Evolutionary conservation across 2,113 vertebrate genomes (phyloP).

Genomic region (Dicentrarchus labrax): DNA sequence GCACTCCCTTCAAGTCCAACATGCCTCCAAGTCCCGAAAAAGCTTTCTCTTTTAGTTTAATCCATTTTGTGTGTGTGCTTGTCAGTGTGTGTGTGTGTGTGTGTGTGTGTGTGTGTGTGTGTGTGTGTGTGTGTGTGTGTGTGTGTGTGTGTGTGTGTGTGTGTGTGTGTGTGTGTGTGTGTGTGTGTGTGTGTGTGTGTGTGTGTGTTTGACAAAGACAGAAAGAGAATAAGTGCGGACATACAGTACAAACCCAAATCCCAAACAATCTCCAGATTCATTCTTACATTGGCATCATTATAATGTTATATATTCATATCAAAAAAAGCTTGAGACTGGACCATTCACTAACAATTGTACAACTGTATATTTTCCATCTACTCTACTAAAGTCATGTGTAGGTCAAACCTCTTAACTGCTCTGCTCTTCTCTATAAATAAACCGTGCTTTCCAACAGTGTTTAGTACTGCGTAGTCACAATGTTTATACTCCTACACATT

Average conservation of each 20-base stretch:
- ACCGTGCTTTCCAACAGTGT: constrained; percentile 30
- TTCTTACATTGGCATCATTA: neutral
- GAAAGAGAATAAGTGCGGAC: neutral
- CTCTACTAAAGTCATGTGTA: constrained; percentile 23
- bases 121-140: neutral
- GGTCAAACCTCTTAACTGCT: constrained; percentile 41
- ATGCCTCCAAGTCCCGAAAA: constrained; percentile 51
- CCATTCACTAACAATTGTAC: constrained; percentile 25
- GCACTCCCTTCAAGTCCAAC: constrained; percentile 29
- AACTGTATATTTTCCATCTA: constrained; percentile 7
- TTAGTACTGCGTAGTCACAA: constrained; percentile 7
- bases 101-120: neutral
- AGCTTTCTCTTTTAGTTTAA: constrained; percentile 57
- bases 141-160: constrained; percentile 20
- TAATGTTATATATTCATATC: neutral
- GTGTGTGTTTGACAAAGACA: neutral
- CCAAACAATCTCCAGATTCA: constrained; percentile 19
- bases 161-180: constrained; percentile 3
- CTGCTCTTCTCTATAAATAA: constrained; percentile 37
- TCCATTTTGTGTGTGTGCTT: constrained; percentile 46
- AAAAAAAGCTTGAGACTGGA: neutral
- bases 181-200: neutral
- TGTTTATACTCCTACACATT: constrained; percentile 43
- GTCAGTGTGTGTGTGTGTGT: neutral
- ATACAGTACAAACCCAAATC: constrained; percentile 5